Percentiles rank a stretch among this genome's conserved stretches.
These are phyloP conservation scores for Cryptotermes secundus DNA, from an alignment of 1,140 invertebrate species.

Conservation along the genomic window DNA sequence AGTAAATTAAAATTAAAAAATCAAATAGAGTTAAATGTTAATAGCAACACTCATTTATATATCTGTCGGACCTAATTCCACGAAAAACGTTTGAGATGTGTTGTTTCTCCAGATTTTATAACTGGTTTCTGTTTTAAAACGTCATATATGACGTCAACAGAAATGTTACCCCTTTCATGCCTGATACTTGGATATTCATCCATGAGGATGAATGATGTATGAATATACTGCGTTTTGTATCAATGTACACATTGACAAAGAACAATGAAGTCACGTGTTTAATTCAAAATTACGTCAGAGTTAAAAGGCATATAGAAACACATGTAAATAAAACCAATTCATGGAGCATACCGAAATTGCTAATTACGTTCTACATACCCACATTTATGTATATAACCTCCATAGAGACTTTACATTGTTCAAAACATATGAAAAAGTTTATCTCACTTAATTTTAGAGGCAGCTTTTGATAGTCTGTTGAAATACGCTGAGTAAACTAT, in stretches of 20 bases:
- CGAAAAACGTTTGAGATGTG: too few species aligned
- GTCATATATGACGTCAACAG: too few species aligned
- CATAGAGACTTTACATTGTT: not conserved
- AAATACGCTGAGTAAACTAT: not conserved
- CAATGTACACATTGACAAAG: not conserved
- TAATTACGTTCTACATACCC: not conserved
- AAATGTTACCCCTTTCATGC: too few species aligned
- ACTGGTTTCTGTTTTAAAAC: too few species aligned
- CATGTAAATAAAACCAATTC: not conserved
- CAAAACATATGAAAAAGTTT: not conserved
- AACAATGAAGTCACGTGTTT: not conserved
- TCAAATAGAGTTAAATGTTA: too few species aligned
- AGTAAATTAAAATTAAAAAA: too few species aligned
- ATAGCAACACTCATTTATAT: too few species aligned
- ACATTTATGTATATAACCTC: not conserved
- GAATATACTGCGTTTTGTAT: not conserved
- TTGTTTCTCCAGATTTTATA: too few species aligned
- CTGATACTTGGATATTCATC: not conserved
- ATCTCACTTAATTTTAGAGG: not conserved
- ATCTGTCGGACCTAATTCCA: too few species aligned
- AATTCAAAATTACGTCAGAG: not conserved
- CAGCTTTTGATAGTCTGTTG: not conserved
- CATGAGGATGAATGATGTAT: not conserved
- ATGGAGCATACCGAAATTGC: not conserved
- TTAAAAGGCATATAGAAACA: not conserved